Evolutionary conservation across 92 coral and sea anemone species (phyloP).

Genomic region (Heteractis magnifica): DNA sequence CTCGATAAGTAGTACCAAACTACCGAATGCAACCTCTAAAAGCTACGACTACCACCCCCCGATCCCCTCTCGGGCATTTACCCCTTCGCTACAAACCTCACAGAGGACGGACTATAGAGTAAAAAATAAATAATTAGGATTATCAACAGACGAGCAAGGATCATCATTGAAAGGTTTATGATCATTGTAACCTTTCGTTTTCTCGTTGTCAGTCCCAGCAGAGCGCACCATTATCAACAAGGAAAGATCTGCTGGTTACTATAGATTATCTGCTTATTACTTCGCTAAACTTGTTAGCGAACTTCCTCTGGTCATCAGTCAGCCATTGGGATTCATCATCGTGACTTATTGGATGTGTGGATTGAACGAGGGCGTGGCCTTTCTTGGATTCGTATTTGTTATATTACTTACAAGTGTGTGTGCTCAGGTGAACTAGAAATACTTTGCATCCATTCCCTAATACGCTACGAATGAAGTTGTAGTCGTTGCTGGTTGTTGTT

Average conservation of each 20-base stretch:
- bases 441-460: not conserved
- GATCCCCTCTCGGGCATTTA: too few species aligned
- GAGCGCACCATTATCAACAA: conserved; percentile 86
- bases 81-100: too few species aligned
- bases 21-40: too few species aligned
- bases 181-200: conserved; percentile 30
- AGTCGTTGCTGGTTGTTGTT: not conserved
- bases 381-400: conserved; percentile 53
- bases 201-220: conserved; percentile 57
- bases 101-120: too few species aligned
- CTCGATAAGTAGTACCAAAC: too few species aligned
- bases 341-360: conserved; percentile 86
- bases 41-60: too few species aligned
- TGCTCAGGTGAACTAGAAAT: conserved; percentile 62
- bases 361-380: conserved; percentile 81
- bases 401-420: conserved; percentile 55
- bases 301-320: conserved; percentile 75
- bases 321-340: conserved; percentile 66
- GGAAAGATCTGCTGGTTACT: conserved; percentile 90
- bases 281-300: conserved; percentile 85
- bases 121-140: too few species aligned
- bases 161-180: too few species aligned
- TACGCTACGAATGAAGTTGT: not conserved
- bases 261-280: conserved; percentile 94
- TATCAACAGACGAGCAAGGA: too few species aligned